Base-by-base conservation (phyloP, 2,797 vertebrate genomes). In the Gymnoscopelus braueri region DNA sequence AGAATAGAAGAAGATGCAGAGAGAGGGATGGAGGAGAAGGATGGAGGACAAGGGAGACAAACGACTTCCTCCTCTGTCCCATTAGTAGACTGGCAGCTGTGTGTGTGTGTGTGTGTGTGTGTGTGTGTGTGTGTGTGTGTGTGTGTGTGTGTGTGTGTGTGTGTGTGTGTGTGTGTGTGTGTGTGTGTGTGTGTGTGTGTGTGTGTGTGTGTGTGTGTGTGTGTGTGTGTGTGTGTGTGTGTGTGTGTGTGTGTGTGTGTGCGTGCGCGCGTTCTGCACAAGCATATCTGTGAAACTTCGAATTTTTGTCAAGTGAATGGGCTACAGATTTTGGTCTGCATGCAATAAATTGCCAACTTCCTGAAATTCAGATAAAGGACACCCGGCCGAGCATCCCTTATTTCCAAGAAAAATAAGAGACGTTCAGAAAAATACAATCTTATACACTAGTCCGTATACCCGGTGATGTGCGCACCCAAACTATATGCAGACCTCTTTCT, bases 11-110 rank as follows among this genome's bases (percentile, higher is more conserved):
- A 11, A 35, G 12, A 35, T 35, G 8, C 1, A 44, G 19, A 24
- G 44, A 48, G 44, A 13, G 11, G n/a, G 15, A 49, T 7, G 9
- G 26, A n/a, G 19, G 19, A 19, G 19, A 19, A 19, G 19, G 19
- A 19, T 19, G 19, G 26, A 63, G 49, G 9, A 44, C 10, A 56
- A 63, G 59, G 26, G 63, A 54, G 29, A 60, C 49, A 44, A 65
- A 51, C 19, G 4, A 32, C 56, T 15, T 52, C 15, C 53, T 74
- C 78, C 71, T 67, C 60, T 57, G 58, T 19, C 8, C 44, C 63
- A 79, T 85, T 85, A 71, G 66, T 54, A 58, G 44, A 44, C 75
- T 66, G 58, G 62, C 67, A 71, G 67, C 2, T 44, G 61, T 63
- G 47, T 56, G 56, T 76, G 35, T 68, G 52, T 51, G 8, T 52